A percentile compares a stretch with the other conserved stretches of the same genome.
These are phyloP conservation scores for Montipora capricornis DNA, from an alignment of 64 coral and sea anemone genomes.

Conservation along the genomic window DNA sequence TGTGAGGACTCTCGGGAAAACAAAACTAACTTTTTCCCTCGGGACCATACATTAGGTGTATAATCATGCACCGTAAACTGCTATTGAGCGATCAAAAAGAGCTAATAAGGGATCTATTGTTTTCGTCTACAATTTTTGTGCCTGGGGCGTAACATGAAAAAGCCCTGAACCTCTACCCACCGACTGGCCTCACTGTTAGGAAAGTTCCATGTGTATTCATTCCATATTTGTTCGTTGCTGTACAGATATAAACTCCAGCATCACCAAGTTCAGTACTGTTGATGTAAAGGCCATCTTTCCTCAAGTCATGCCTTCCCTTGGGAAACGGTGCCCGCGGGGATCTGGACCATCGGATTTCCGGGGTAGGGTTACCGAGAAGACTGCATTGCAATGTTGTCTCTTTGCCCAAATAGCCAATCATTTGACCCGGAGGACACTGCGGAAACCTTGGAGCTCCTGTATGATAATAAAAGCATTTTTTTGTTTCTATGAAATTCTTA, in stretches of 20 bases:
- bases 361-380: slow-evolving; percentile 26
- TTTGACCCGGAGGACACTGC: neutral
- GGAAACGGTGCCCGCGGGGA: slow-evolving; percentile 51
- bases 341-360: slow-evolving; percentile 36
- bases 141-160: too few relatives aligned
- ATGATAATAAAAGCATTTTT: neutral
- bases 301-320: slow-evolving; percentile 6
- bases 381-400: slow-evolving; percentile 51
- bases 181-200: slow-evolving; percentile 11
- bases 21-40: neutral
- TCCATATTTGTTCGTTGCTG: slow-evolving; percentile 54
- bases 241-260: slow-evolving; percentile 53
- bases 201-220: slow-evolving; percentile 34
- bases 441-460: slow-evolving; percentile 56
- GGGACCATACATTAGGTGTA: too few relatives aligned
- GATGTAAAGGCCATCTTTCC: slow-evolving; percentile 19
- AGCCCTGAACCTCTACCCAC: neutral
- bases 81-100: too few relatives aligned
- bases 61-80: too few relatives aligned
- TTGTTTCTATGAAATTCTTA: too few relatives aligned
- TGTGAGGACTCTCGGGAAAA: neutral
- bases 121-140: too few relatives aligned
- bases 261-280: neutral
- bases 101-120: too few relatives aligned
- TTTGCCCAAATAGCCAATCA: neutral